Conservation (phyloP, 2,113 vertebrate genomes). For the Columbina picui region DNA sequence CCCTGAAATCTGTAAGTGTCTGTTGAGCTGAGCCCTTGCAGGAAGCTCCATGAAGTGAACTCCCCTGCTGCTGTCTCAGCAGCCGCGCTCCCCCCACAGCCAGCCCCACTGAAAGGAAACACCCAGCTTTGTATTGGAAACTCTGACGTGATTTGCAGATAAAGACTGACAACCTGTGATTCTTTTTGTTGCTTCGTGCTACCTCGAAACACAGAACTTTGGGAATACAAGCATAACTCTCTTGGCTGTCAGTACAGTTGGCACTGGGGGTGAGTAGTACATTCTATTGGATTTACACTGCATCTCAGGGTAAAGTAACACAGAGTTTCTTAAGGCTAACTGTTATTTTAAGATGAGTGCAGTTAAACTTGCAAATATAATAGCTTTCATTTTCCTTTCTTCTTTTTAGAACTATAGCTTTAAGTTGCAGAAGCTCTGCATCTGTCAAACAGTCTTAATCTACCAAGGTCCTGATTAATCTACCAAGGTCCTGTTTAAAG, state of each 20-base stretch:
- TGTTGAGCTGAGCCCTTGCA: neutral
- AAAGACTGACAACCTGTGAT: neutral
- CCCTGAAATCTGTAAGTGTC: neutral
- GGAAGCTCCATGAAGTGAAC: neutral
- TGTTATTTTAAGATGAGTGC: neutral
- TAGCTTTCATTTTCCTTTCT: neutral
- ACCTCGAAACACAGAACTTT: neutral
- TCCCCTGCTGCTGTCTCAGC: neutral
- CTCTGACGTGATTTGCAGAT: neutral
- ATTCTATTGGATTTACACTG: neutral
- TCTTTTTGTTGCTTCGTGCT: neutral
- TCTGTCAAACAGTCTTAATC: neutral
- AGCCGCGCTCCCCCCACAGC: neutral
- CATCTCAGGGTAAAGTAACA: neutral
- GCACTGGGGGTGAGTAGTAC: neutral
- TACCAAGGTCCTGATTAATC: neutral
- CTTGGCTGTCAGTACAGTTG: neutral
- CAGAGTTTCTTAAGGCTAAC: neutral
- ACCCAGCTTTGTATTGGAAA: neutral
- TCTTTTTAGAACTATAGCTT: neutral
- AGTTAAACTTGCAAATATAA: neutral
- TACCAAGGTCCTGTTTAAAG: neutral
- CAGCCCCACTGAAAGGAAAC: neutral
- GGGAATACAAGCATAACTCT: neutral
- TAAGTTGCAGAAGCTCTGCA: neutral